Evolutionary conservation across 2,888 invertebrate species (phyloP).

Genomic region (Ligdia adustata): DNA sequence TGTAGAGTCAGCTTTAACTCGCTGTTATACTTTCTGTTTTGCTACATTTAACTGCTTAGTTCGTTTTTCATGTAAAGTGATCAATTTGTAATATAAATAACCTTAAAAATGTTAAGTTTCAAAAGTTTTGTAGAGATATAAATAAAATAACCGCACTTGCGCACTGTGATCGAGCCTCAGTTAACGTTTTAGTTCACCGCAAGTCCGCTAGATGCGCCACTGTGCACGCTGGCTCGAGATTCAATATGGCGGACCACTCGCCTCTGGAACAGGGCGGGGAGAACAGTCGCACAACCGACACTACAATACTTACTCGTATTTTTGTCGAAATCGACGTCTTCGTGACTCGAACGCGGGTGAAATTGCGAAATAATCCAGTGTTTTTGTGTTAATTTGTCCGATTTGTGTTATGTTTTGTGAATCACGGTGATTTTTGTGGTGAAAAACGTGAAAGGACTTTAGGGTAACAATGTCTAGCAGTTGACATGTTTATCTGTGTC

Average conservation of each 20-base stretch:
- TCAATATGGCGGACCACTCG: slow-evolving; percentile 83
- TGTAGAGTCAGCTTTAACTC: neutral
- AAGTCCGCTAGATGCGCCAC: slow-evolving; percentile 68
- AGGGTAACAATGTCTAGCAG: slow-evolving; percentile 83
- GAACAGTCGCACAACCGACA: slow-evolving; percentile 79
- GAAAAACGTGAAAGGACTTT: slow-evolving; percentile 80
- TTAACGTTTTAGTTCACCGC: slow-evolving; percentile 48
- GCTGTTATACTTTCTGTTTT: too few relatives aligned
- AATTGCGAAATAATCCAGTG: slow-evolving; percentile 75
- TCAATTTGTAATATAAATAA: too few relatives aligned
- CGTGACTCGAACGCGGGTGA: slow-evolving; percentile 80
- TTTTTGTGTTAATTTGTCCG: slow-evolving; percentile 71
- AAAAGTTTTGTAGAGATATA: neutral
- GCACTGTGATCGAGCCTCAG: slow-evolving; percentile 24
- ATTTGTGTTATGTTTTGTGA: slow-evolving; percentile 77
- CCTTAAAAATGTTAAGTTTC: too few relatives aligned
- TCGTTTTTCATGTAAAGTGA: too few relatives aligned
- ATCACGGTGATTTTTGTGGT: slow-evolving; percentile 72
- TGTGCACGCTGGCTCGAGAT: slow-evolving; percentile 61
- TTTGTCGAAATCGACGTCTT: slow-evolving; percentile 75
- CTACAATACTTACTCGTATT: slow-evolving; percentile 80
- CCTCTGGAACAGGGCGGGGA: slow-evolving; percentile 82
- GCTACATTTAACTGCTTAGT: too few relatives aligned
- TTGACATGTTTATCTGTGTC: slow-evolving; percentile 85
- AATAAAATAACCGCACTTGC: slow-evolving; percentile 6